Evolutionary conservation across 1,140 invertebrate genomes (phyloP), one percentile per base, ranked within the genome.

Genomic region (Neodiprion fabricii): DNA sequence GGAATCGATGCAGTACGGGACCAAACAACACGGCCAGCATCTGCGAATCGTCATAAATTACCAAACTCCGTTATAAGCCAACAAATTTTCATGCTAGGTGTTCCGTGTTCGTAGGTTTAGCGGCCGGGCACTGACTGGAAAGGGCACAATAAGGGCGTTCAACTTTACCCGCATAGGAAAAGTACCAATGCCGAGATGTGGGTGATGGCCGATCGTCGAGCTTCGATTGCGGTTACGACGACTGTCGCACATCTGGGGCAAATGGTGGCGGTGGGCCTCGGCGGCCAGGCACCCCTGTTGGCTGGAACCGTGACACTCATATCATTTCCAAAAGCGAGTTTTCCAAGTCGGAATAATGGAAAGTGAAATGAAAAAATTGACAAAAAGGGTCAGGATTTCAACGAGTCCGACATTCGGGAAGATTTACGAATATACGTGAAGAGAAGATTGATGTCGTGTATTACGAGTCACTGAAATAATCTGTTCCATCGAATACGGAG

Each of bases 1-100:
- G 9, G 88, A 89, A 68, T 89, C 84, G 80, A 90, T 85, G 78
- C 88, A 91, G 77, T 91, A 91, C 1, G 90, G 90, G n/a, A 91
- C 80, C 74, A 89, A 84, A 73, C 86, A 90, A 47, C 88, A 90
- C 65, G 89, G 89, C 78, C 88, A 91, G 76, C 91, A 90, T 79
- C 91, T 92, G 82, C 9, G 85, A 79, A 67, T 9, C 72, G 14
- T 77, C 50, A 49, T 23, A 74, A 7, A 8, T 48, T 66, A 75
- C 3, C 73, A 50, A 65, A 11, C 23, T 70, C 61, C 1, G 1
- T 17, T 17, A 61, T 40, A 40, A 3, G 28, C 1, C 28, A 5
- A 3, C 28, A 40, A 40, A 40, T 40, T 40, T 40, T 40, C 28
- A 40, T 5, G 1, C 28, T 5, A 40, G 28, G 28, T 40, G 28